Base-by-base conservation (phyloP, 2,113 vertebrate genomes). In the Proteles cristata region DNA sequence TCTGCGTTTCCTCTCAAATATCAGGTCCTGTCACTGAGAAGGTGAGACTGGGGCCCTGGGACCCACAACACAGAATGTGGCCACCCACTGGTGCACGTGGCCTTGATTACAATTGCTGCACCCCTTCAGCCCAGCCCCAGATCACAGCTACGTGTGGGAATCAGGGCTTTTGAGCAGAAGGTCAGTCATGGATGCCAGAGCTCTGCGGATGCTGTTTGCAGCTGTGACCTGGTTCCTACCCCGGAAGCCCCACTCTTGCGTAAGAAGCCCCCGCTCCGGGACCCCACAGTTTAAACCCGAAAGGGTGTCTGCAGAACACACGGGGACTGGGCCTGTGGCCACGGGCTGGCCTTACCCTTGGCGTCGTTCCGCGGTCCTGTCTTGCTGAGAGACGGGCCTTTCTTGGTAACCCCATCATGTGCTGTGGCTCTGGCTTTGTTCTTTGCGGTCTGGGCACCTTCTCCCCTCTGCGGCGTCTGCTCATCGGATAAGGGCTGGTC, bases 401-500 rank as follows among this genome's bases (percentile, higher is more conserved):
- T 8, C 50, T 83, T 35, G 0, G 35, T n/a, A 43, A 15, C 6
- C 39, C 43, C 1, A 3, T 35, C 9, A 0, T 79, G 89, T 43
- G 4, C 58, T 7, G 16, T 10, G 7, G 90, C 95, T 39, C 84
- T 28, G 0, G 69, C 8, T 23, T 61, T 76, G 80, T 45, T 45
- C 33, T 74, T 92, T 0, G 33, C 1, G 69, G 1, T n/a, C n/a
- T 17, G 43, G 43, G 77, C 19, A 5, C 26, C 86, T 33, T 95
- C 69, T 1, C 4, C 5, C 10, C 81, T 65, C 7, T 0, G 2
- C 16, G 69, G 90, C 8, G 23, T 43, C 55, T 90, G 93, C 45
- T 55, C 48, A 0, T 0, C 7, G 2, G 21, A 31, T 2, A 4
- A 0, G 50, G 21, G 8, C 63, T 65, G 58, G 12, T 77, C 94